These are phyloP conservation scores for Tetramorium simillimum DNA, from an alignment of 1,140 invertebrate species.

Conservation along the genomic window DNA sequence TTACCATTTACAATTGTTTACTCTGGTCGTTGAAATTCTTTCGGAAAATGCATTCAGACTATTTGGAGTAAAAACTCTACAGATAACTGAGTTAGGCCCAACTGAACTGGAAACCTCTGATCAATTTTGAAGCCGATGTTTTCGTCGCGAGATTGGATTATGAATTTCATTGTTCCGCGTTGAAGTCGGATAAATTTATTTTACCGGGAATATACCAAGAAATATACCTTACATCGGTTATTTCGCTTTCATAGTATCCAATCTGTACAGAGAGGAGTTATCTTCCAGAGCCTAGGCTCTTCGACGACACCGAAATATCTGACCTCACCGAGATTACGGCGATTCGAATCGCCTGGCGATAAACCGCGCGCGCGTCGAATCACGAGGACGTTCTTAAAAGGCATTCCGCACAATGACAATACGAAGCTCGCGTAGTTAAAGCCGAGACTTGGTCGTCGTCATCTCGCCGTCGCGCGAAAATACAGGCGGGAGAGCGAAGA, in stretches of 20 bases:
- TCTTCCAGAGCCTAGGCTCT: neutral
- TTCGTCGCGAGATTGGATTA: neutral
- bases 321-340: constrained; percentile 25
- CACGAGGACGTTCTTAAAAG: constrained; percentile 31
- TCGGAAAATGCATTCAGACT: neutral
- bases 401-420: constrained; percentile 14
- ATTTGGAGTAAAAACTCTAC: neutral
- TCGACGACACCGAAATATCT: constrained; percentile 18
- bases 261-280: neutral
- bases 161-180: neutral
- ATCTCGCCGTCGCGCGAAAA: constrained; percentile 26
- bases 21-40: neutral
- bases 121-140: neutral
- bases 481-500: constrained; percentile 8
- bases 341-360: constrained; percentile 25
- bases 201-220: neutral
- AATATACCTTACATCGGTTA: neutral
- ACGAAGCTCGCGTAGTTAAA: constrained; percentile 21
- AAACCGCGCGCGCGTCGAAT: constrained; percentile 3
- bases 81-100: neutral
- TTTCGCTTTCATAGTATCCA: neutral
- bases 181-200: neutral
- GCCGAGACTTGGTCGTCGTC: constrained; percentile 22
- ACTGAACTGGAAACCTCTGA: neutral
- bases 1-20: neutral